Evolutionary conservation across 2,888 invertebrate genomes (phyloP), one percentile per base, ranked within the genome.

Genomic region (Nemapogon koenigi): DNA sequence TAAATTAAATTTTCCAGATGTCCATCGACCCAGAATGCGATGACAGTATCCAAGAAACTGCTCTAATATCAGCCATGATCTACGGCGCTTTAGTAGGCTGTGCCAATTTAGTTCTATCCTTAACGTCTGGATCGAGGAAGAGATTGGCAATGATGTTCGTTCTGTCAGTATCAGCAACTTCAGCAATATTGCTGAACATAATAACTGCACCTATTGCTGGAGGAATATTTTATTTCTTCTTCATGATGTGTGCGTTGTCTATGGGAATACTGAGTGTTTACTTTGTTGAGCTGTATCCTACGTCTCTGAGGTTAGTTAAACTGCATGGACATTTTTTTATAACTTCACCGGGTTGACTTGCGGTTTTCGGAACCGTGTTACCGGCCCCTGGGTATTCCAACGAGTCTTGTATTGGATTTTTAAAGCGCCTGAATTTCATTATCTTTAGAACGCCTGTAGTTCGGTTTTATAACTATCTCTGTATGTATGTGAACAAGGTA

Each of bases 261-360:
- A 78, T 78, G 72, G 79, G 79, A 1, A 58, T 79, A 1, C 46
- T 79, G 26, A 75, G 76, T 37, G 78, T 79, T 0, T 78, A 76
- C 41, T 78, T 75, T 33, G 78, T 79, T 31, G 78, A 79, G 44
- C 50, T 79, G 3, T 78, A 78, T 37, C 78, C 79, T 3, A 78
- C 79, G 11, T 64, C 67, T 30, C 51, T 75, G n/a, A 71, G 78
- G 78, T 76, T 27, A 55, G 57, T 44, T 7, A 31, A 11, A 17
- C 18, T n/a, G n/a, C n/a, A n/a, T n/a, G n/a, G n/a, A n/a, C n/a
- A n/a, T n/a, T n/a, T n/a, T n/a, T n/a, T n/a, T n/a, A n/a, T n/a
- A n/a, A n/a, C n/a, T n/a, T n/a, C n/a, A n/a, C n/a, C n/a, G n/a
- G n/a, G n/a, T n/a, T n/a, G n/a, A n/a, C n/a, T n/a, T n/a, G n/a